Conservation (phyloP, 2,113 vertebrate genomes). For the Microtus richardsoni region DNA sequence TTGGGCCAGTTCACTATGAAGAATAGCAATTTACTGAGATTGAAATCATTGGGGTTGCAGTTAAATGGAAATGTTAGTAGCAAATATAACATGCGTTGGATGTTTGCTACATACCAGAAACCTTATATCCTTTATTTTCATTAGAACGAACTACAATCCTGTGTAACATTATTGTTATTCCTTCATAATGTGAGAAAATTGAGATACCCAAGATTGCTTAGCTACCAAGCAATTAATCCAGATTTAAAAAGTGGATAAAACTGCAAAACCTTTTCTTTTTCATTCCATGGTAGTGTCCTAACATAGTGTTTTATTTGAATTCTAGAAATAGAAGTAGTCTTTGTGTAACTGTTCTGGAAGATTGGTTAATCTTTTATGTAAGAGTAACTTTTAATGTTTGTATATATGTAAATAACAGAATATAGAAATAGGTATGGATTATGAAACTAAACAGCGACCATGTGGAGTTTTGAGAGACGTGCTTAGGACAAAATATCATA, state of each 20-base stretch:
- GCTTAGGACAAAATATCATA: not conserved
- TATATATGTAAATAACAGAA: not conserved
- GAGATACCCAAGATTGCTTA: not conserved
- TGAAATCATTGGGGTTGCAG: constrained; percentile 15
- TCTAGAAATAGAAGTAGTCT: not conserved
- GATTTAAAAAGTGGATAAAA: not conserved
- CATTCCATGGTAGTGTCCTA: not conserved
- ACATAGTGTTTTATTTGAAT: not conserved
- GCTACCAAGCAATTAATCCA: not conserved
- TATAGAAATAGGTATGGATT: not conserved
- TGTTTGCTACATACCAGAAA: not conserved
- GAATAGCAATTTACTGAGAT: not conserved
- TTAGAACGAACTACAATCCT: not conserved
- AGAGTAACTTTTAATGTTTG: not conserved
- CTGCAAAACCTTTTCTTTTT: too few species aligned
- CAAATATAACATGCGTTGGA: not conserved
- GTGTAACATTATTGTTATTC: not conserved
- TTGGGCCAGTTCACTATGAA: not conserved
- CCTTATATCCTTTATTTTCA: constrained; percentile 3
- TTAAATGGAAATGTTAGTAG: constrained; percentile 13
- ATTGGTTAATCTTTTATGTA: not conserved
- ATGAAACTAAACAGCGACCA: not conserved
- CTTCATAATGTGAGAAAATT: constrained; percentile 37
- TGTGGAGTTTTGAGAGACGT: not conserved
- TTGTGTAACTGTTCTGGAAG: not conserved